Percentiles rank a stretch among this genome's conserved stretches.
Conservation (phyloP, 2,797 vertebrate species). For the Rousettus madagascariensis region DNA sequence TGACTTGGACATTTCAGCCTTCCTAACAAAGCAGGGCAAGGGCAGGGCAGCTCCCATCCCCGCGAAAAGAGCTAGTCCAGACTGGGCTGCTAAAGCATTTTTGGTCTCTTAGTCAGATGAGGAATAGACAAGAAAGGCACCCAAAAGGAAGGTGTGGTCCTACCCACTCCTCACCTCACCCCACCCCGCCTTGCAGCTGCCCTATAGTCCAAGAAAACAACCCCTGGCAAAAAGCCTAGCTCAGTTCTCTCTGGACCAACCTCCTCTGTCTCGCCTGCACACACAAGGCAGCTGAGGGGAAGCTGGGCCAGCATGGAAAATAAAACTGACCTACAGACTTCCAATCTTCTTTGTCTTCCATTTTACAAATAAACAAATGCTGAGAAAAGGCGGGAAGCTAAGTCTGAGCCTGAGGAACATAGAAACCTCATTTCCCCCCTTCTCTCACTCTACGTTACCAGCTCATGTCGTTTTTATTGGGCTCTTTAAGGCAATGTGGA, state of each 20-base stretch:
- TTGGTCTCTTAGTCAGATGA: constrained; percentile 38
- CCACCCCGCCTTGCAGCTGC: background rate
- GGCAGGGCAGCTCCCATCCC: background rate
- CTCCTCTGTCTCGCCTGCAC: background rate
- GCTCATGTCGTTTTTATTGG: background rate
- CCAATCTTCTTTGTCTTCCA: background rate
- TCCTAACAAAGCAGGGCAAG: background rate
- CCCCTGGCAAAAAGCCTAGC: background rate
- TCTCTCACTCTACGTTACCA: background rate
- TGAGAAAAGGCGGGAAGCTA: background rate
- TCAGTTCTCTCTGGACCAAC: background rate
- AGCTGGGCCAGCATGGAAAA: background rate
- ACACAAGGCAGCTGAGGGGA: background rate
- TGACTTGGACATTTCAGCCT: constrained; percentile 23
- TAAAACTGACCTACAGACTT: background rate
- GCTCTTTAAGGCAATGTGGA: background rate
- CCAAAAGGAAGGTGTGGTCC: background rate
- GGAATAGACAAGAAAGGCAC: constrained; percentile 23
- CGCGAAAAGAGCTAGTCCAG: constrained; percentile 11
- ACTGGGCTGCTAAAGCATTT: constrained; percentile 55
- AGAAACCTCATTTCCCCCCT: background rate
- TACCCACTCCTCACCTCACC: background rate
- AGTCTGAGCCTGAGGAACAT: background rate
- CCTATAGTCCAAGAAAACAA: background rate
- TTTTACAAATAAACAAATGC: constrained; percentile 33